A percentile compares a stretch with the other conserved stretches of the same genome.
These are phyloP conservation scores for Hirundo rustica DNA, from an alignment of 2,797 vertebrate species.

Conservation along the genomic window DNA sequence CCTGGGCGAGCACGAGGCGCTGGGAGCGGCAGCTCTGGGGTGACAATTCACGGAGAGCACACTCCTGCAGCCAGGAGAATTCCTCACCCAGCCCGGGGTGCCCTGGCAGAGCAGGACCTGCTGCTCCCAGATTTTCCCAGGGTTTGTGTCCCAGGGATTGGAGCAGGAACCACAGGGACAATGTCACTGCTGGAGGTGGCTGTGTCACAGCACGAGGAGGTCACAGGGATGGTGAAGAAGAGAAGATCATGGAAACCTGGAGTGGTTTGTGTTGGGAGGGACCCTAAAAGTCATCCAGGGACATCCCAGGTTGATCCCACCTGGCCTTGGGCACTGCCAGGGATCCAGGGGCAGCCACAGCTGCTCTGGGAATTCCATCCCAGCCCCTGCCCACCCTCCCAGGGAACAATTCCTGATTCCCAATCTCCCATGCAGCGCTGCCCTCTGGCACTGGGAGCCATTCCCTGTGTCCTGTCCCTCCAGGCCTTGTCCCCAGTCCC, in stretches of 20 bases:
- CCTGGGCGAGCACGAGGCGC: neutral
- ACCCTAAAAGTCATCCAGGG: accelerated
- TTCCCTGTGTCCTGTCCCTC: neutral
- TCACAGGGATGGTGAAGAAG: too few relatives aligned
- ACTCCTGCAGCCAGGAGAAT: neutral
- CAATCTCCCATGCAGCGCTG: neutral
- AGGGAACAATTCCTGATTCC: neutral
- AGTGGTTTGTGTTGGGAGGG: neutral
- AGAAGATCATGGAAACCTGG: neutral
- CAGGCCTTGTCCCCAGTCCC: neutral
- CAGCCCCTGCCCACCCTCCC: neutral
- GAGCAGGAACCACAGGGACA: neutral
- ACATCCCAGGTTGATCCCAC: neutral
- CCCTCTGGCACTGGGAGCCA: neutral
- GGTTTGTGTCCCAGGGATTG: neutral
- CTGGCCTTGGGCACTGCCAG: neutral
- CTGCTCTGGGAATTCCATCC: neutral
- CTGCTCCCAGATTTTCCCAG: neutral
- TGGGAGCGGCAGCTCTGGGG: neutral
- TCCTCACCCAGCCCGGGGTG: conserved; percentile 11
- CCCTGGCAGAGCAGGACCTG: neutral
- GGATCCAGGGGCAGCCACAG: neutral
- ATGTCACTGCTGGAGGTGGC: neutral
- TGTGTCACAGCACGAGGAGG: neutral
- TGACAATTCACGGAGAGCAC: neutral